phyloP scores from a whole-genome alignment of 53 echinoderm and acorn worm species.

The Holothuria leucospilota region DNA sequence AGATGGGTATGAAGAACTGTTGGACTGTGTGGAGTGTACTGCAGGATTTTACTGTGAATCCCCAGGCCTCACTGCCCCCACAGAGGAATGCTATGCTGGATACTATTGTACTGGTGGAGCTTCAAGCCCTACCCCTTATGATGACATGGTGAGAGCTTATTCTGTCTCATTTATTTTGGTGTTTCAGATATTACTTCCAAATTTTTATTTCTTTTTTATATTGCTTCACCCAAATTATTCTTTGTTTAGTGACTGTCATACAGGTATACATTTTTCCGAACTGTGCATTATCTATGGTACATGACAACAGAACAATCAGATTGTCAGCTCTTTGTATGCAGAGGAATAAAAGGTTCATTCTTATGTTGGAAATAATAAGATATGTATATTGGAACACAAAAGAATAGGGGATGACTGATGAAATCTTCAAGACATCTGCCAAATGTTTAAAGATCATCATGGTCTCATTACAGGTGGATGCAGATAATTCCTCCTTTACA shows the following conservation, averaged over 20 bases:
- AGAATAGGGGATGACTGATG: not conserved
- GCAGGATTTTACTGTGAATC: constrained; percentile 87
- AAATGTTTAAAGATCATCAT: not conserved
- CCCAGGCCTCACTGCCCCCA: constrained; percentile 82
- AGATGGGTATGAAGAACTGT: constrained; percentile 64
- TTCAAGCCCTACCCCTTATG: constrained; percentile 84
- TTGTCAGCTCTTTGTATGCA: too few species aligned
- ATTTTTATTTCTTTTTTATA: not conserved
- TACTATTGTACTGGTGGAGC: constrained; percentile 93
- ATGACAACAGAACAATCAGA: too few species aligned
- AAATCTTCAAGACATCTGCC: not conserved
- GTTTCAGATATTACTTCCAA: not conserved
- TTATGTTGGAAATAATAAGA: too few species aligned
- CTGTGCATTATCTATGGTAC: too few species aligned
- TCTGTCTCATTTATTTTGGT: not conserved
- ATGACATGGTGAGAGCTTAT: constrained; percentile 81
- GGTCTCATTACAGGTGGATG: constrained; percentile 70
- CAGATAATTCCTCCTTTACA: constrained; percentile 80
- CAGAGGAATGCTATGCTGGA: constrained; percentile 92
- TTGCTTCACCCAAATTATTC: not conserved
- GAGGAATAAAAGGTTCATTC: too few species aligned
- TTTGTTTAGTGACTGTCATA: too few species aligned
- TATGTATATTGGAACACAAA: too few species aligned
- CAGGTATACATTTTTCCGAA: too few species aligned
- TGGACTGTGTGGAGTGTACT: constrained; percentile 81